phyloP scores from a whole-genome alignment of 2,888 invertebrate genomes.

The Ochropleura leucogaster region DNA sequence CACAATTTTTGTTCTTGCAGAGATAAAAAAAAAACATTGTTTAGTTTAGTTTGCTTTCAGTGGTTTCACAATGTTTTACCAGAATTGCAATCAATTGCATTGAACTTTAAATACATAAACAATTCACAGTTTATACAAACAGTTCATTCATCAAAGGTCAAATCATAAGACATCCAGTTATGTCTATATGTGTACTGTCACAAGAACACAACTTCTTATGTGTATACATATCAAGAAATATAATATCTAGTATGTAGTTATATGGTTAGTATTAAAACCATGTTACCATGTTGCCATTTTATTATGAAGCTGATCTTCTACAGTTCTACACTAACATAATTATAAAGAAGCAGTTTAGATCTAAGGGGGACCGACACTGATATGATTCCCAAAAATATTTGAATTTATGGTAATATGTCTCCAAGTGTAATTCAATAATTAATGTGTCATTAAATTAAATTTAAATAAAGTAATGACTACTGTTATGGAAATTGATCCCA shows the following conservation, averaged over 20 bases:
- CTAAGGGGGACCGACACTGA: background rate
- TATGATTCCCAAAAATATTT: background rate
- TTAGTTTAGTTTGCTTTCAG: background rate
- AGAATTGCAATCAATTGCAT: background rate
- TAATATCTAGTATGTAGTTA: background rate
- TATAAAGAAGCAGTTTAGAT: background rate
- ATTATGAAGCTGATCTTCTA: background rate
- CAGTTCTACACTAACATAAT: background rate
- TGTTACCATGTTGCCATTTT: conserved; percentile 2
- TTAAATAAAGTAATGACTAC: background rate
- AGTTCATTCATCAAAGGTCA: background rate
- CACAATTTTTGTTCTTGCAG: background rate
- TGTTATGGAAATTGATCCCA: background rate
- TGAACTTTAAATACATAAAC: background rate
- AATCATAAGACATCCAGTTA: background rate
- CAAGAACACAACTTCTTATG: background rate
- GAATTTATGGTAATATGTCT: background rate
- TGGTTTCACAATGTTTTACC: background rate
- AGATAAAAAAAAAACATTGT: background rate
- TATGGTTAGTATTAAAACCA: background rate
- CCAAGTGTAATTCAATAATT: background rate
- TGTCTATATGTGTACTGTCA: too few species aligned
- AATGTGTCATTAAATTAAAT: too few species aligned
- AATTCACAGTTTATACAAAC: background rate
- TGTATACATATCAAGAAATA: background rate